Conservation (phyloP, 2,797 vertebrate genomes). For the Haliaeetus albicilla region DNA sequence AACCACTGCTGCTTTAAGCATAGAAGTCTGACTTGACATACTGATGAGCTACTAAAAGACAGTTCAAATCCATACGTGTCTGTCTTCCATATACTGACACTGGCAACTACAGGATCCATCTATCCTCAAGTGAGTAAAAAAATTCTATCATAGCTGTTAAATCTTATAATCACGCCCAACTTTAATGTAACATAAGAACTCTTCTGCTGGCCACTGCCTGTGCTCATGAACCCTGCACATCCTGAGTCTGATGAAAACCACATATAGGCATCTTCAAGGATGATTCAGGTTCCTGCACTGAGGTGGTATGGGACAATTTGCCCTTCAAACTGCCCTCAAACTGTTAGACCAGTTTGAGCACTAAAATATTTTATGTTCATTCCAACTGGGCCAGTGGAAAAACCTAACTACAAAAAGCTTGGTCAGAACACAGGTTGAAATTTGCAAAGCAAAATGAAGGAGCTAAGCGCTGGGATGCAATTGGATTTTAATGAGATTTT, state of each 20-base stretch:
- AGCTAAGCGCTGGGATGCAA: not conserved
- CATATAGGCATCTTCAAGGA: rapidly evolving
- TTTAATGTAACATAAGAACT: not conserved
- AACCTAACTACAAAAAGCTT: not conserved
- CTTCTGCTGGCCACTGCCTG: not conserved
- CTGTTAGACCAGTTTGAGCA: not conserved
- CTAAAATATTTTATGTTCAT: not conserved
- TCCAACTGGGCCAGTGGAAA: not conserved
- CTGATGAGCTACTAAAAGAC: not conserved
- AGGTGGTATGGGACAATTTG: not conserved
- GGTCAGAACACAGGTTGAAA: not conserved
- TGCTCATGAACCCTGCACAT: not conserved
- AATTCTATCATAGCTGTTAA: not conserved
- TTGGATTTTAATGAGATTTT: not conserved
- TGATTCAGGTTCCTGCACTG: not conserved
- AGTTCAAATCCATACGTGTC: not conserved
- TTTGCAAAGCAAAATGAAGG: not conserved
- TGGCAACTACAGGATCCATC: not conserved
- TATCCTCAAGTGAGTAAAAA: not conserved
- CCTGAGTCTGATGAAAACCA: not conserved
- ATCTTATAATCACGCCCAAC: not conserved
- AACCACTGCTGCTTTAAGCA: not conserved
- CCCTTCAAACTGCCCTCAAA: not conserved
- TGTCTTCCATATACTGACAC: not conserved
- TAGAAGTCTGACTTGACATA: not conserved